phyloP scores from a whole-genome alignment of 1,140 invertebrate genomes.

The Aethina tumida region DNA sequence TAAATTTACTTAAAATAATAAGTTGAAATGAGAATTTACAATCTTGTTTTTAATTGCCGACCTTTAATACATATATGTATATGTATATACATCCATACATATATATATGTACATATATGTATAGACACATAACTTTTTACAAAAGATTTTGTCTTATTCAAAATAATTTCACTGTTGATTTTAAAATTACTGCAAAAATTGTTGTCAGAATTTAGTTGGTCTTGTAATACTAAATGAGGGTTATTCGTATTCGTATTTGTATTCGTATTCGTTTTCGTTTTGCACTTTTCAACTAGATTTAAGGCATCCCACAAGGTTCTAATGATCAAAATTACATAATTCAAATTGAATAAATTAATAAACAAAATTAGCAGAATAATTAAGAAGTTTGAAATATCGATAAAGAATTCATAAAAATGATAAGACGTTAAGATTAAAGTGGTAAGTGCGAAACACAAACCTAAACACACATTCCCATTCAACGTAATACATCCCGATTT shows the following conservation, averaged over 20 bases:
- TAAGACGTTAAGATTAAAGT: no score
- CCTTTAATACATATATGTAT: constrained; percentile 16
- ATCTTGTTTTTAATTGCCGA: no score
- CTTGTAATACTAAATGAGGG: constrained; percentile 11
- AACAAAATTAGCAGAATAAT: constrained; percentile 26
- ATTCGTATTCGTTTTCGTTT: constrained; percentile 1
- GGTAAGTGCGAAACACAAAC: no score
- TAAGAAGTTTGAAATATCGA: constrained; percentile 20
- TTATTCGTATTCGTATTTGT: constrained; percentile 2
- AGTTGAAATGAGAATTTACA: no score
- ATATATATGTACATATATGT: constrained; percentile 2
- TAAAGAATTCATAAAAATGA: constrained; percentile 25
- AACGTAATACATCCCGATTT: constrained; percentile 30
- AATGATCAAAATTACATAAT: constrained; percentile 4
- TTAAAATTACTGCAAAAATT: constrained; percentile 27
- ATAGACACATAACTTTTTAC: not conserved
- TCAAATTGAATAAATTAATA: no score
- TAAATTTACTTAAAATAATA: no score
- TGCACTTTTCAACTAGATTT: not conserved
- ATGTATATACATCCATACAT: constrained; percentile 8
- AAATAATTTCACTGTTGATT: constrained; percentile 2
- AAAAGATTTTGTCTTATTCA: not conserved
- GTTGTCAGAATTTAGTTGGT: constrained; percentile 31
- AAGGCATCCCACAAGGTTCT: constrained; percentile 6
- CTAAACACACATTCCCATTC: constrained; percentile 33